Percentiles rank a stretch among this genome's conserved stretches.
Conservation (phyloP, 2,888 invertebrate genomes). For the Drosophila planitibia region DNA sequence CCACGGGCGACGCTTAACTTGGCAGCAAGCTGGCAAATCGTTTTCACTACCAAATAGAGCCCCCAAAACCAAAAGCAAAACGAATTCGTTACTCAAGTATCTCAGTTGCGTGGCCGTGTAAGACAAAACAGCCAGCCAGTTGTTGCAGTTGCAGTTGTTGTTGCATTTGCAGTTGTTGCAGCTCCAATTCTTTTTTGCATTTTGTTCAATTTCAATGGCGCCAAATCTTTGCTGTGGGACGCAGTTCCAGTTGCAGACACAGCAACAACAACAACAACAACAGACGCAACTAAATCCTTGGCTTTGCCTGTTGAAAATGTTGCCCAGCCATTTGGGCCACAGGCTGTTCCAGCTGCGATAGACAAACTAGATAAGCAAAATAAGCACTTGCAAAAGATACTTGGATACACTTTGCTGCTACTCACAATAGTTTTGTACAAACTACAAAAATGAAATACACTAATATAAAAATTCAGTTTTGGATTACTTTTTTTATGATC, state of each 20-base stretch:
- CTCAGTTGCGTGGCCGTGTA: constrained; percentile 46
- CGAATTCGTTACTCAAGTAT: constrained; percentile 34
- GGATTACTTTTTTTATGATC: neutral
- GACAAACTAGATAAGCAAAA: constrained; percentile 61
- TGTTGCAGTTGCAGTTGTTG: constrained; percentile 32
- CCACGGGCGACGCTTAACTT: constrained; percentile 76
- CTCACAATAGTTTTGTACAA: neutral
- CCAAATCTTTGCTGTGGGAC: constrained; percentile 75
- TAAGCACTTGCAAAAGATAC: constrained; percentile 19
- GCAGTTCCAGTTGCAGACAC: constrained; percentile 8
- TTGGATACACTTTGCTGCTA: neutral
- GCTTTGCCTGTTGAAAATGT: constrained; percentile 56
- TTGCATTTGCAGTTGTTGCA: constrained; percentile 25
- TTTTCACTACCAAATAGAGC: constrained; percentile 77
- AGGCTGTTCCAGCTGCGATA: constrained; percentile 51
- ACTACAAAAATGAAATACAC: neutral
- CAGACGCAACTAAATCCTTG: constrained; percentile 61
- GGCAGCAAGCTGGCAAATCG: constrained; percentile 78
- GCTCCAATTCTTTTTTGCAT: constrained; percentile 71
- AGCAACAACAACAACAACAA: neutral
- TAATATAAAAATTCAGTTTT: neutral
- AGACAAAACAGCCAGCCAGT: constrained; percentile 47
- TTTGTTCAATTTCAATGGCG: constrained; percentile 74
- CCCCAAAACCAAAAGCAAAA: constrained; percentile 42
- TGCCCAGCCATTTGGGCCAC: constrained; percentile 64